Conservation (phyloP, 2,888 invertebrate species). For the Cylloceria caligata region DNA sequence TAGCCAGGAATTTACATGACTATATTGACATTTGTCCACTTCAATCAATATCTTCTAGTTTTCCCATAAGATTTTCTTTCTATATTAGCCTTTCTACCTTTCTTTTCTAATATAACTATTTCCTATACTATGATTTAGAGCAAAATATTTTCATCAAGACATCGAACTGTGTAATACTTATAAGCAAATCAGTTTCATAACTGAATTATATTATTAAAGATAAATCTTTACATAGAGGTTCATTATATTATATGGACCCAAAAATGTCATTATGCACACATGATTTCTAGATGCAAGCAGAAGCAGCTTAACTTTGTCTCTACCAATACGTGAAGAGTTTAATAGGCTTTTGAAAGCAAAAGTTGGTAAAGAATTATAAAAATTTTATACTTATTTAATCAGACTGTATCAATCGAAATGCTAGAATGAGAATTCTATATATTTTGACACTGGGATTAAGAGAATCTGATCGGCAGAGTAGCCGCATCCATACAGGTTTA, state of each 20-base stretch:
- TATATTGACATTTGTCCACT: background rate
- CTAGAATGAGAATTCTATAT: background rate
- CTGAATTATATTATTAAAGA: no score
- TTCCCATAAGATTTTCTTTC: background rate
- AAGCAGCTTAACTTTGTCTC: background rate
- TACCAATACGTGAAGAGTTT: background rate
- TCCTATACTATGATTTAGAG: background rate
- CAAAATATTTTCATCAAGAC: background rate
- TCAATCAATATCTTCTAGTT: background rate
- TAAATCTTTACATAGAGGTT: no score
- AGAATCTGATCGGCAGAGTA: constrained; percentile 1
- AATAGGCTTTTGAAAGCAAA: background rate
- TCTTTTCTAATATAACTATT: background rate
- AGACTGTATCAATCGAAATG: background rate
- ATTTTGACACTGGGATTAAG: background rate
- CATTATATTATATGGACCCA: no score
- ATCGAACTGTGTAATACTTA: background rate
- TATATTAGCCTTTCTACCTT: background rate
- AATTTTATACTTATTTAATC: background rate
- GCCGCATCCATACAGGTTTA: background rate
- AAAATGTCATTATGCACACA: no score
- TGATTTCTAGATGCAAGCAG: background rate
- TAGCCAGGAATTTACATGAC: background rate
- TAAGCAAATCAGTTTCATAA: no score
- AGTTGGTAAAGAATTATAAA: background rate